Base-by-base conservation (phyloP, 2,888 invertebrate species). In the Mythimna albipuncta region DNA sequence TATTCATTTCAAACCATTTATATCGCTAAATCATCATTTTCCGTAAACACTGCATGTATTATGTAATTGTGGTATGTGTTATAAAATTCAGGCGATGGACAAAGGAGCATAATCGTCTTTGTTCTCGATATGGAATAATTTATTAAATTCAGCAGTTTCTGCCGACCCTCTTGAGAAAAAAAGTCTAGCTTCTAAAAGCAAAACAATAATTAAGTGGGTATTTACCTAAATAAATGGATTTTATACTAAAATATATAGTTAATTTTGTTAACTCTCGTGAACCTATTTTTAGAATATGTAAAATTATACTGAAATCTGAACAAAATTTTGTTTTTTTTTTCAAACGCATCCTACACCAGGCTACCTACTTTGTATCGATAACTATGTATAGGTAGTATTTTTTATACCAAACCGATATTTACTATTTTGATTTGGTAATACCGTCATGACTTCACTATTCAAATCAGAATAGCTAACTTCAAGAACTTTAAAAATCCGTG, bases 341-440 rank as follows among this genome's bases (percentile, higher is more conserved):
- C 10, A 11, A n/a, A n/a, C n/a, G n/a, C n/a, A n/a, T n/a, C n/a
- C n/a, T n/a, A n/a, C n/a, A n/a, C n/a, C n/a, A n/a, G n/a, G n/a
- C n/a, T n/a, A n/a, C n/a, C n/a, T n/a, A 47, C 47, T 16, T 47
- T 16, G 16, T 47, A 47, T 19, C 26, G 16, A 26, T 26, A 59
- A 59, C n/a, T 47, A 16, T 47, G 16, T 6, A 19, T 6, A 16
- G 16, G 47, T 47, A 47, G 16, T 47, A 47, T 47, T 47, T 47
- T 6, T 47, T 47, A 13, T 47, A 16, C 6, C 47, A 16, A 47
- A 47, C 47, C 6, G 5, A 4, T 26, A 41, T 47, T 47, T 0
- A 10, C 41, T 54, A 47, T 54, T 77, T 2, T n/a, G 21, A 2
- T 52, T 35, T 76, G 62, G 63, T 44, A 64, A 65, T 21, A 4